Base-by-base conservation (phyloP, 2,888 invertebrate species). In the Eilema griseolum region DNA sequence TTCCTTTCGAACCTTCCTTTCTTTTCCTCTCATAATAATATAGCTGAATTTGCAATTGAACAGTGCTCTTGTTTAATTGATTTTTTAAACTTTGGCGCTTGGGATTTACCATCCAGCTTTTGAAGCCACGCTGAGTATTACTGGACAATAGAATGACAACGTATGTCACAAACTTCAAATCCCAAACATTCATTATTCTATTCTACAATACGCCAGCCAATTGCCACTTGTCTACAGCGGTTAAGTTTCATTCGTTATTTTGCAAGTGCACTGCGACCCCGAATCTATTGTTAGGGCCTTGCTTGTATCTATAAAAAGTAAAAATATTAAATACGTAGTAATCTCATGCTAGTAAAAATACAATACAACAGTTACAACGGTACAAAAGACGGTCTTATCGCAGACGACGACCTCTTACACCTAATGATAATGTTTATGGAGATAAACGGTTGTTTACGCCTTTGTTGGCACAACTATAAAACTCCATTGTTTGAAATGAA, bases 371-470 rank as follows among this genome's bases (percentile, higher is more conserved):
- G 59, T 59, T 59, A 14, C 1, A 26, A 26, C 26, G 28, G 26
- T 28, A 59, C 24, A 26, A 59, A 26, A 59, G 26, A 28, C 26
- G 59, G 26, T 28, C 59, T 26, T 59, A 59, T 59, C 59, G 28
- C 26, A 59, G 59, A 26, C 59, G 24, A 28, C 24, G 59, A 59
- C 59, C 59, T 26, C 26, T 26, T 59, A 59, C 59, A 26, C 26
- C 16, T 26, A 59, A 59, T 59, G 59, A 59, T 59, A 26, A 59
- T 59, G 59, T 59, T 59, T 59, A 59, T 59, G 24, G 59, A 59
- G 59, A 59, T 59, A 26, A 61, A 61, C 61, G 31, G 61, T 33
- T 31, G 61, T 61, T 61, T 61, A 31, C 59, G 24, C 59, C 33
- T 33, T 61, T 33, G 61, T 33, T 33, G 61, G 8, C 20, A 20